phyloP scores from a whole-genome alignment of 2,888 invertebrate genomes.

The Plebejus argus region DNA sequence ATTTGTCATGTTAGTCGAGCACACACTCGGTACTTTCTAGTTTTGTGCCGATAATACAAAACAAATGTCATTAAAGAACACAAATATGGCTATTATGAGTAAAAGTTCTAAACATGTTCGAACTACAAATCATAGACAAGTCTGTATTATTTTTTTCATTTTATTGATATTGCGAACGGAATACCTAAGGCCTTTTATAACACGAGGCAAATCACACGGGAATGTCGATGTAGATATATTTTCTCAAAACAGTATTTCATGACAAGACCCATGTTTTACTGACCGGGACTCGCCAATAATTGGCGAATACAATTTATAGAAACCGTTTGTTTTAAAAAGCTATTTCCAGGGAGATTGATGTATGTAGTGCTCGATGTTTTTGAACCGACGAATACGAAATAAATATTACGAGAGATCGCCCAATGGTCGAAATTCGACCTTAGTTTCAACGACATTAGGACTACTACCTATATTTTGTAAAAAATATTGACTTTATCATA shows the following conservation, averaged over 20 bases:
- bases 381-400: not conserved
- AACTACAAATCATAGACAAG: not conserved
- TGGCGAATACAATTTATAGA: constrained; percentile 9
- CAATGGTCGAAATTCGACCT: no score
- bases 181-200: not conserved
- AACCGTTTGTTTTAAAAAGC: not conserved
- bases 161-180: not conserved
- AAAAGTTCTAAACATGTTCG: no score
- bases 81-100: not conserved
- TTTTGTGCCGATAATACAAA: not conserved
- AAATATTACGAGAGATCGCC: no score
- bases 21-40: not conserved
- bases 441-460: no score
- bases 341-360: not conserved
- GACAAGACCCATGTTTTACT: constrained; percentile 3
- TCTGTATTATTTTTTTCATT: not conserved
- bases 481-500: no score
- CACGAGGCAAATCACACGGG: not conserved
- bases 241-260: constrained; percentile 3
- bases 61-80: not conserved
- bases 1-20: not conserved
- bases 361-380: not conserved
- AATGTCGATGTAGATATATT: not conserved
- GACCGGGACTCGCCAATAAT: not conserved
- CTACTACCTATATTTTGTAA: no score